Conservation (phyloP, 2,113 vertebrate species). For the Podiceps cristatus region DNA sequence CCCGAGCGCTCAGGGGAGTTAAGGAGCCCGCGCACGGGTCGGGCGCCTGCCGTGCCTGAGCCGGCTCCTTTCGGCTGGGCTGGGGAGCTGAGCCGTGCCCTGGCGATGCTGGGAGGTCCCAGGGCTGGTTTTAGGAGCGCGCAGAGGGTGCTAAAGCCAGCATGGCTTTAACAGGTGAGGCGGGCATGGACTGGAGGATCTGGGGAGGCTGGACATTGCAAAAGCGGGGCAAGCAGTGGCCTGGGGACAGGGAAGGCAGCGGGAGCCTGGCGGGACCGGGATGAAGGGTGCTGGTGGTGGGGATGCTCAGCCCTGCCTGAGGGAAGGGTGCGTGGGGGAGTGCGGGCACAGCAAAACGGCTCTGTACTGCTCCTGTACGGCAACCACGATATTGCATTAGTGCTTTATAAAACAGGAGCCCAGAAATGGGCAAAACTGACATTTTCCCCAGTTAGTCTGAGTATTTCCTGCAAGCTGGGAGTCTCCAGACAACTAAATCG, state of each 20-base stretch:
- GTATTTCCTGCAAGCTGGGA: background rate
- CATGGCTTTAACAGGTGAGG: background rate
- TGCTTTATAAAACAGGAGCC: background rate
- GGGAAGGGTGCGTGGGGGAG: background rate
- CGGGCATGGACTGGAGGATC: background rate
- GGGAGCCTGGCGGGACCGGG: fast-evolving
- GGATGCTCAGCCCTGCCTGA: background rate
- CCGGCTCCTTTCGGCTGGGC: background rate
- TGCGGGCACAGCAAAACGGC: background rate
- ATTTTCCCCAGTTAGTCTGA: background rate
- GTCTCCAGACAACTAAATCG: background rate
- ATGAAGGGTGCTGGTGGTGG: background rate
- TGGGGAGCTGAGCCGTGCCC: background rate
- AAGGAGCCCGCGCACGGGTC: background rate
- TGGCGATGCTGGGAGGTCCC: background rate
- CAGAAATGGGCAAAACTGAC: background rate
- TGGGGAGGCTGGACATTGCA: background rate
- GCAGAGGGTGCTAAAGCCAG: background rate
- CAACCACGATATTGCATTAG: background rate
- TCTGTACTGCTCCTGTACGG: background rate
- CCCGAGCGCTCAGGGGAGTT: background rate
- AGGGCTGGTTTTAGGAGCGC: background rate
- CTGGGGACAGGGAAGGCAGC: background rate
- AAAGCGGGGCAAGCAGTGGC: background rate
- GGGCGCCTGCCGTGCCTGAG: background rate